Evolutionary conservation across 2,797 vertebrate species (phyloP), one percentile per base, ranked within the genome.

Genomic region (Synanceia verrucosa): DNA sequence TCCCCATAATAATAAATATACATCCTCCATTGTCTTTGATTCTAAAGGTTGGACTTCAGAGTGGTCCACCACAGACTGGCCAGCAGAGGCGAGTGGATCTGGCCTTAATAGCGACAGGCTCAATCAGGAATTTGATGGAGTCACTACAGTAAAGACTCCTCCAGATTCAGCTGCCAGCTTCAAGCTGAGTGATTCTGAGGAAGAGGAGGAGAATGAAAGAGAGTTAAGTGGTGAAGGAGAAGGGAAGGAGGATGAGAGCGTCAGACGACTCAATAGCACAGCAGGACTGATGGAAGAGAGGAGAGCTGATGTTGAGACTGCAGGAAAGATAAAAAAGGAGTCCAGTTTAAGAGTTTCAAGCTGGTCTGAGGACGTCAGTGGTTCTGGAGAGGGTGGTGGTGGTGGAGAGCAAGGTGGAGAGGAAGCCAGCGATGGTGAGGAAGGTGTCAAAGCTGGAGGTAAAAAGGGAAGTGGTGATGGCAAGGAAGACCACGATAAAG

Each of bases 51-150:
- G 68, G 23, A 79, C 81, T n/a, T 52, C 36, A 55, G 61, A 72
- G 23, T 28, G 56, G n/a, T 9, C 41, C 13, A 48, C 3, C 31
- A 18, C 60, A 77, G 91, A 92, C 78, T 86, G 53, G 61, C 81
- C 92, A 66, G 70, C 85, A 63, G 82, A 94, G 73, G 86, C 79
- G 85, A 95, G 93, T 71, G 95, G 94, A 61, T 95, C 94, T 44
- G 89, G 86, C 48, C 82, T 93, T 67, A 86, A 91, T 85, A 78
- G 92, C 84, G 93, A 94, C 83, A 84, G 87, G 44, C 86, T 79
- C 23, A 57, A 79, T 82, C 60, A 70, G 24, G 73, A 85, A 41
- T 66, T 46, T 13, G 76, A 75, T 9, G 53, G 29, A 12, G 50
- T 48, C 8, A 26, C 23, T n/a, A 13, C 24, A 9, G 18, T 67